Evolutionary conservation across 2,797 vertebrate genomes (phyloP).

Genomic region (Ctenosaura bakeri): DNA sequence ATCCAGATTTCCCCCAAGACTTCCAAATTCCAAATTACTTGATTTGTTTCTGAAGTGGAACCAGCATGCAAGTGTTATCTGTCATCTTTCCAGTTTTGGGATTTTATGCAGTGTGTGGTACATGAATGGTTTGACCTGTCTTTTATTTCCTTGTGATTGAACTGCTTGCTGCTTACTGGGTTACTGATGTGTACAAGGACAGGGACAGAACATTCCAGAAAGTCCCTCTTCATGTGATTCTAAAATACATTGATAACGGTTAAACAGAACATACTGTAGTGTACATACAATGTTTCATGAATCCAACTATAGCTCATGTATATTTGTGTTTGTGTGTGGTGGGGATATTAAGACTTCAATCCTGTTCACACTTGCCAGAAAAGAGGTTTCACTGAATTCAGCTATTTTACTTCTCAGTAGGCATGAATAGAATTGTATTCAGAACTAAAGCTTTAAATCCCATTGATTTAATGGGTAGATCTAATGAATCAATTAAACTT

Average conservation of each 20-base stretch:
- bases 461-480: too few species aligned
- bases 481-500: too few species aligned
- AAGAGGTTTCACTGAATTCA: background rate
- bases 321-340: too few species aligned
- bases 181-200: background rate
- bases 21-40: background rate
- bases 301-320: background rate
- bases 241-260: too few species aligned
- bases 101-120: background rate
- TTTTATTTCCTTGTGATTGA: background rate
- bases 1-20: background rate
- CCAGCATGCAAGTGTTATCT: background rate
- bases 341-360: background rate
- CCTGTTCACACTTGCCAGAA: background rate
- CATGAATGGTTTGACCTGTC: background rate
- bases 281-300: background rate
- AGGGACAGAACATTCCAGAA: background rate
- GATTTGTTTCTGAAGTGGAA: background rate
- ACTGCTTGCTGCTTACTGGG: background rate
- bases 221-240: background rate
- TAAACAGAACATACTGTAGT: background rate
- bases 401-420: background rate
- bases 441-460: too few species aligned
- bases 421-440: background rate
- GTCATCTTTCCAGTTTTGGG: background rate